Conservation (phyloP, 2,888 invertebrate species). For the Drosophila histrio region DNA sequence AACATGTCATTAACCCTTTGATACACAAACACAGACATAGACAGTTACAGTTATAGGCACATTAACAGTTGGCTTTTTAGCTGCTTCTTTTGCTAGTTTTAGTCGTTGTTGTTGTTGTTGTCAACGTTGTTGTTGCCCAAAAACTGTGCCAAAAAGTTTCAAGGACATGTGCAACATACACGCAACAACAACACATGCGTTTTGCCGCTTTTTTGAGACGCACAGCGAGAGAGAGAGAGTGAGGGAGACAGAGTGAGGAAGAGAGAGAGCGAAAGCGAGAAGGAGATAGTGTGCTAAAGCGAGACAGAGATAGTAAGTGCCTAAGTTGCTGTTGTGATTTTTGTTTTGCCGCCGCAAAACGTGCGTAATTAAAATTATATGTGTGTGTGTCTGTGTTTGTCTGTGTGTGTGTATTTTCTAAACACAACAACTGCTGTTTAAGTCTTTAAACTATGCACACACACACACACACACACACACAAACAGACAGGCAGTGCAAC, state of each 20-base stretch:
- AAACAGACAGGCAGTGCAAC: conserved; percentile 10
- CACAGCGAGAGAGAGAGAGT: conserved; percentile 11
- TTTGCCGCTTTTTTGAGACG: conserved; percentile 52
- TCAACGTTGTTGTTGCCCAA: conserved; percentile 51
- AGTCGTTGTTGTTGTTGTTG: conserved; percentile 23
- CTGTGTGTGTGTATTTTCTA: conserved; percentile 10
- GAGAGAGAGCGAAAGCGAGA: neutral
- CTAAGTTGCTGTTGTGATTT: conserved; percentile 60
- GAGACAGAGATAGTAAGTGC: neutral
- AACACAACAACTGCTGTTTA: conserved; percentile 37
- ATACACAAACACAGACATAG: neutral
- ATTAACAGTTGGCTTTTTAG: conserved; percentile 49
- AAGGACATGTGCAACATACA: conserved; percentile 81
- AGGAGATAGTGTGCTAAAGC: neutral
- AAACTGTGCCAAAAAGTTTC: conserved; percentile 84
- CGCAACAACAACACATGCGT: conserved; percentile 54
- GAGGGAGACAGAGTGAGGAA: neutral
- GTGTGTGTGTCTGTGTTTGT: conserved; percentile 24
- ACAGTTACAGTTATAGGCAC: conserved; percentile 49
- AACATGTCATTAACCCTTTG: conserved; percentile 60
- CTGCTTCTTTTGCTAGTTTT: conserved; percentile 12
- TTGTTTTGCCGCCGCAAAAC: conserved; percentile 69
- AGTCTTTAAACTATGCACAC: conserved; percentile 45
- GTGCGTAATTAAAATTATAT: conserved; percentile 77
- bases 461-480: conserved; percentile 20